phyloP scores from a whole-genome alignment of 2,888 invertebrate genomes.

The Caenorhabditis plicata region DNA sequence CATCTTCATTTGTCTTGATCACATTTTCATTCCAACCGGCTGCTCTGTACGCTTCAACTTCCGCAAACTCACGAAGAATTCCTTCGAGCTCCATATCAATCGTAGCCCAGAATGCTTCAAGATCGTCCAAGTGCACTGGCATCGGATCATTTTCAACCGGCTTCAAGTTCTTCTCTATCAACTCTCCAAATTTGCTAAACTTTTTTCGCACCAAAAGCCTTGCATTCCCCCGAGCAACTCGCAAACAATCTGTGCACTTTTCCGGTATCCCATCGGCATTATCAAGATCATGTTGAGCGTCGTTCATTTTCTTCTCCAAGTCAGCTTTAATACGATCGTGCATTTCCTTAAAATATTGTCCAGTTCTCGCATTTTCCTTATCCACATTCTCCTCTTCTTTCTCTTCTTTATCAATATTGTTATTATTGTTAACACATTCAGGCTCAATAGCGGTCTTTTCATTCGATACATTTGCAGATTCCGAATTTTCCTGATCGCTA shows the following conservation, averaged over 20 bases:
- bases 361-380: slow-evolving; percentile 9
- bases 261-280: slow-evolving; percentile 22
- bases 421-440: no score
- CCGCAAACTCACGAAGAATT: slow-evolving; percentile 27
- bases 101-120: slow-evolving; percentile 48
- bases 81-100: slow-evolving; percentile 45
- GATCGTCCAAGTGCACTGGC: slow-evolving; percentile 36
- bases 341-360: slow-evolving; percentile 14
- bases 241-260: slow-evolving; percentile 23
- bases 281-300: slow-evolving; percentile 22
- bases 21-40: slow-evolving; percentile 17
- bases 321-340: slow-evolving; percentile 16
- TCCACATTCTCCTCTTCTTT: slow-evolving; percentile 13
- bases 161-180: slow-evolving; percentile 32
- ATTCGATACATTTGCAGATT: slow-evolving; percentile 15
- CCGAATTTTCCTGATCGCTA: slow-evolving; percentile 31
- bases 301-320: slow-evolving; percentile 19
- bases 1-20: slow-evolving; percentile 6
- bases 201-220: slow-evolving; percentile 32
- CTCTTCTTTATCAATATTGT: slow-evolving; percentile 10
- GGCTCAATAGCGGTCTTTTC: no score
- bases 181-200: slow-evolving; percentile 29
- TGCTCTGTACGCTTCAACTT: slow-evolving; percentile 15
- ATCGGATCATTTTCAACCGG: slow-evolving; percentile 32
- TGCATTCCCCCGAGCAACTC: slow-evolving; percentile 35